phyloP scores from a whole-genome alignment of 2,888 invertebrate genomes.

The Serripes groenlandicus region DNA sequence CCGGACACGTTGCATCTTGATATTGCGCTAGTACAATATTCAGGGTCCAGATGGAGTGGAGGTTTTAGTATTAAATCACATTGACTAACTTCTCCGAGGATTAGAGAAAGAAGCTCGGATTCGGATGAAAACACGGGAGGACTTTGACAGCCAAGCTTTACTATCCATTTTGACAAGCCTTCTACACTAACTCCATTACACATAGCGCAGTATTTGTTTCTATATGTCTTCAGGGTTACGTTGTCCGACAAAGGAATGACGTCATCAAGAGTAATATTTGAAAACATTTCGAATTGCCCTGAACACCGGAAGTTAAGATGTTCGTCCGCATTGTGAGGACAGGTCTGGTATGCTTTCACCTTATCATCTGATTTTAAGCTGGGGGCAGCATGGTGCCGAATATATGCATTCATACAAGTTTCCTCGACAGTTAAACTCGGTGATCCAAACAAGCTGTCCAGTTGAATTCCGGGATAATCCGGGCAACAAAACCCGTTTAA shows the following conservation, averaged over 20 bases:
- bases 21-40: background rate
- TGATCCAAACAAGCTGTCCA: background rate
- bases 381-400: background rate
- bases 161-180: background rate
- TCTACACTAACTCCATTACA: background rate
- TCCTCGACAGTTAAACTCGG: background rate
- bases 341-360: background rate
- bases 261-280: background rate
- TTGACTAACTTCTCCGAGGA: background rate
- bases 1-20: background rate
- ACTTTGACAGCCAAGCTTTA: background rate
- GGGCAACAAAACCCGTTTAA: slow-evolving; percentile 12
- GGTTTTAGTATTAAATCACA: background rate
- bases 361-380: background rate
- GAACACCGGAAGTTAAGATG: background rate
- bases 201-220: background rate
- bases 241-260: background rate
- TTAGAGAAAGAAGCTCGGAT: background rate
- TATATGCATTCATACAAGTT: background rate
- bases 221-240: background rate
- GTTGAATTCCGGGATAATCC: background rate
- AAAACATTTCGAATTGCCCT: background rate
- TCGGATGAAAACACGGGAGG: background rate
- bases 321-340: background rate
- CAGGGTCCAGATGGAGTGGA: background rate